A percentile compares a stretch with the other conserved stretches of the same genome.
phyloP scores from a whole-genome alignment of 2,113 vertebrate species.

The Alethe castanea region DNA sequence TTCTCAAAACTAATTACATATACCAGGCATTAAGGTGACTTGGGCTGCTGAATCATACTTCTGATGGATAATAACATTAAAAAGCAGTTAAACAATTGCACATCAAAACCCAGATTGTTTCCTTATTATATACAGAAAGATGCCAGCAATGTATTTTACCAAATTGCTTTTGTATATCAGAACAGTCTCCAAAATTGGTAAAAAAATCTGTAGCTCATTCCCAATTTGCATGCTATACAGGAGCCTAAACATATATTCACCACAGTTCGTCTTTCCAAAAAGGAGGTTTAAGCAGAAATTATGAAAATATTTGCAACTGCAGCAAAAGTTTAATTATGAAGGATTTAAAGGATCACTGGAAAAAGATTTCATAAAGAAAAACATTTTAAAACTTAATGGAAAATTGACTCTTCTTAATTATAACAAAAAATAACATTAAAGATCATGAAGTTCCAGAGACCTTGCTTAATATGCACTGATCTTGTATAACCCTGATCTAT shows the following conservation, averaged over 20 bases:
- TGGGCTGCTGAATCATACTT: background rate
- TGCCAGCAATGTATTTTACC: background rate
- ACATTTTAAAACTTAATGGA: background rate
- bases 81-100: background rate
- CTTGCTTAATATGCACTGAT: background rate
- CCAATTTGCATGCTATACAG: background rate
- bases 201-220: background rate
- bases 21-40: background rate
- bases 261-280: background rate
- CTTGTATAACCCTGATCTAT: background rate
- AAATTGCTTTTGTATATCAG: background rate
- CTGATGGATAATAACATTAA: background rate
- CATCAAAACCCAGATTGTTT: background rate
- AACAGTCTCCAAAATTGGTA: background rate
- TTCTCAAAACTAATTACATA: background rate
- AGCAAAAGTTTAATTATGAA: background rate
- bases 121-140: background rate
- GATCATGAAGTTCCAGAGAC: background rate
- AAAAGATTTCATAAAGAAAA: background rate
- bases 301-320: background rate
- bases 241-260: background rate
- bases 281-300: background rate
- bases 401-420: background rate
- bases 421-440: background rate
- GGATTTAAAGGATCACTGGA: background rate